Percentiles rank a stretch among this genome's conserved stretches.
phyloP scores from a whole-genome alignment of 2,113 vertebrate genomes.

The Phyllopteryx taeniolatus region DNA sequence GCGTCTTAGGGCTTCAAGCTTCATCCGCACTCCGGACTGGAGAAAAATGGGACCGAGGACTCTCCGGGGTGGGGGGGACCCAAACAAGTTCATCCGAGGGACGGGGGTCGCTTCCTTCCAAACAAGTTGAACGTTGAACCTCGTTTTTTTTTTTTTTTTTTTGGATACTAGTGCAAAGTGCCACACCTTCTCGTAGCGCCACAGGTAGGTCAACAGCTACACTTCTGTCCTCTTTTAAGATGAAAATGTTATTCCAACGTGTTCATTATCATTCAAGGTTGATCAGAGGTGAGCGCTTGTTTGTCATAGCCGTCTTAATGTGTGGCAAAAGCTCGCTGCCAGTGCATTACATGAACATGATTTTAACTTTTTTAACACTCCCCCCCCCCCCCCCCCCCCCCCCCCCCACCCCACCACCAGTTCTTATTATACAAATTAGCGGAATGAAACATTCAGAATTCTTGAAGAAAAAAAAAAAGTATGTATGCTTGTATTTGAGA shows the following conservation, averaged over 20 bases:
- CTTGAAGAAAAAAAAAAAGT: too few relatives aligned
- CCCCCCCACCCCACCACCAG: too few relatives aligned
- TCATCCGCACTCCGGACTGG: slow-evolving; percentile 64
- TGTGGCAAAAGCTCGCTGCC: too few relatives aligned
- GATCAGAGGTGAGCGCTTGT: slow-evolving; percentile 16
- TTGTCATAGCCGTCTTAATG: neutral
- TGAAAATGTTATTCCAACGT: neutral
- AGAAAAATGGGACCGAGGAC: slow-evolving; percentile 76
- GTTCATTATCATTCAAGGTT: neutral
- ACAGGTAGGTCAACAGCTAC: slow-evolving; percentile 65
- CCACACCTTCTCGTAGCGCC: slow-evolving; percentile 70
- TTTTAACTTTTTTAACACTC: too few relatives aligned
- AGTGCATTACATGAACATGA: too few relatives aligned
- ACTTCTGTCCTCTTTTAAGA: neutral
- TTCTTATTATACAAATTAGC: neutral
- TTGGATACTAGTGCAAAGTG: slow-evolving; percentile 66
- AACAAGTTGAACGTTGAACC: neutral
- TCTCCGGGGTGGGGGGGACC: slow-evolving; percentile 55
- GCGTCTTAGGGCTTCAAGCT: slow-evolving; percentile 2
- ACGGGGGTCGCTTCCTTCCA: neutral
- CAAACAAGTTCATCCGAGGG: slow-evolving; percentile 16
- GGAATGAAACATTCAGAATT: neutral
- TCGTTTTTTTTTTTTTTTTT: slow-evolving; percentile 10
- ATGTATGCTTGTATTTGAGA: neutral
- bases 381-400: too few relatives aligned